These are phyloP conservation scores for Hydrochoerus hydrochaeris DNA, from an alignment of 2,113 vertebrate genomes.

Conservation along the genomic window DNA sequence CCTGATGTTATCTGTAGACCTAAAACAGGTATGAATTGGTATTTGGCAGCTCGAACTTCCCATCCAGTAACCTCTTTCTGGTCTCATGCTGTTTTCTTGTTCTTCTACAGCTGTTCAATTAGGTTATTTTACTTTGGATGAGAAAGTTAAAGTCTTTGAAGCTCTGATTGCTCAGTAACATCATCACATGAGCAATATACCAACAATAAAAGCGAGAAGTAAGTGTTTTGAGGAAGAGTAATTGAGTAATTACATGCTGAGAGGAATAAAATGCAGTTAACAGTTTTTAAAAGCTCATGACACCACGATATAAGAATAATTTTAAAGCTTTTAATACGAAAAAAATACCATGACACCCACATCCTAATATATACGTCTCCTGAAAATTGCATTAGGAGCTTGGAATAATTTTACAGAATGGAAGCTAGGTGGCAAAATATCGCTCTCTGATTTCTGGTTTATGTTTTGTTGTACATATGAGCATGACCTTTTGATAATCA, in stretches of 20 bases:
- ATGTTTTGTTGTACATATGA: constrained; percentile 34
- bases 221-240: constrained; percentile 23
- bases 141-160: constrained; percentile 60
- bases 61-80: constrained; percentile 49
- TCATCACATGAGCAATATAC: background rate
- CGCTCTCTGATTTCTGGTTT: constrained; percentile 57
- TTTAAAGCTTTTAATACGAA: constrained; percentile 22
- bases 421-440: constrained; percentile 47
- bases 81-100: constrained; percentile 66
- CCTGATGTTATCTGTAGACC: constrained; percentile 62
- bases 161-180: constrained; percentile 39
- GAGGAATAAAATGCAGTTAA: background rate
- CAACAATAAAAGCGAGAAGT: constrained; percentile 34
- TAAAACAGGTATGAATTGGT: constrained; percentile 78
- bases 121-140: constrained; percentile 51
- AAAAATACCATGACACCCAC: background rate
- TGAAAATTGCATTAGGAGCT: constrained; percentile 24
- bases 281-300: background rate
- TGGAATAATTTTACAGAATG: constrained; percentile 40
- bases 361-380: background rate
- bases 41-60: constrained; percentile 67
- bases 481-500: constrained; percentile 70
- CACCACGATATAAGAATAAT: background rate
- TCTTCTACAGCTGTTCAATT: constrained; percentile 73
- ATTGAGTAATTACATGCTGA: constrained; percentile 46